A percentile compares a stretch with the other conserved stretches of the same genome.
Conservation (phyloP, 1,140 invertebrate species). For the Drosophila takahashii region DNA sequence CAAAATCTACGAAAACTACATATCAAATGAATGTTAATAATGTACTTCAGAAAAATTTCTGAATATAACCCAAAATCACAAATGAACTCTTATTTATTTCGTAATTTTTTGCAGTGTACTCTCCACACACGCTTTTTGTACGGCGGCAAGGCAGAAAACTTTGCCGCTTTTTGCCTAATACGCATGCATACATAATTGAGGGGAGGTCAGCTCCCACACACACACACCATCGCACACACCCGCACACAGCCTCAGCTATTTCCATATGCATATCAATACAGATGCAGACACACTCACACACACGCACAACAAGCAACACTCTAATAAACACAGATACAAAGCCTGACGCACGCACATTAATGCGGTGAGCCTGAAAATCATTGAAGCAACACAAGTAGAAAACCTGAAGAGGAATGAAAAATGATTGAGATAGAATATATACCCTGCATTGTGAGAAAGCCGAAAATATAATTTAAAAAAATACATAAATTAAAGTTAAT, state of each 20-base stretch:
- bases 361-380: slow-evolving; percentile 74
- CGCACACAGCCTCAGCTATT: slow-evolving; percentile 1
- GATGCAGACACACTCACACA: slow-evolving; percentile 3
- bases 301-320: slow-evolving; percentile 32
- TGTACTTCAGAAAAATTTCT: too few relatives aligned
- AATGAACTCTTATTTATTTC: neutral
- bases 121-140: slow-evolving; percentile 19
- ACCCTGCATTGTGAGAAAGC: neutral
- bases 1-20: too few relatives aligned
- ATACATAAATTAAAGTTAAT: too few relatives aligned
- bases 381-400: slow-evolving; percentile 66
- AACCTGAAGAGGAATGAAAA: neutral
- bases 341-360: slow-evolving; percentile 61
- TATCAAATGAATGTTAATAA: too few relatives aligned
- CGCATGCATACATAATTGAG: slow-evolving; percentile 75
- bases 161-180: slow-evolving; percentile 66
- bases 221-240: neutral
- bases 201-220: slow-evolving; percentile 29
- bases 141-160: slow-evolving; percentile 46
- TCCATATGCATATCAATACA: slow-evolving; percentile 61
- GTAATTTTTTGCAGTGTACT: slow-evolving; percentile 8
- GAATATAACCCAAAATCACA: neutral
- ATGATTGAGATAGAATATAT: neutral
- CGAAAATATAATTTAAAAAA: neutral
- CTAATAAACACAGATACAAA: slow-evolving; percentile 68